A percentile compares a stretch with the other conserved stretches of the same genome.
phyloP scores from a whole-genome alignment of 2,113 vertebrate genomes.

The Echinops telfairi region DNA sequence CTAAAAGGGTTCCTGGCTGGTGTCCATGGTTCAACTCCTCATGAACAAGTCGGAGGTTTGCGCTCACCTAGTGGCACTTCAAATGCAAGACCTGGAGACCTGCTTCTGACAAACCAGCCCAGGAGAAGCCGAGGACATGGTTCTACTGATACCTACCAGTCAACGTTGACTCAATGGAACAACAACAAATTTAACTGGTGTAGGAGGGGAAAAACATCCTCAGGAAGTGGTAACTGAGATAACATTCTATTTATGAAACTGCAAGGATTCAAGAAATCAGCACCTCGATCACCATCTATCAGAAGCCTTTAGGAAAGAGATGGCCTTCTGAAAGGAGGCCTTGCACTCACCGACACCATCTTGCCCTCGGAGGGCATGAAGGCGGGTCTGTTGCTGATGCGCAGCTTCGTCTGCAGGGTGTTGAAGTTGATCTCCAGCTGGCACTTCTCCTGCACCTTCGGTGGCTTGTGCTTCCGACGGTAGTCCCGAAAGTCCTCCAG shows the following conservation, averaged over 20 bases:
- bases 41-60: not conserved
- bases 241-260: not conserved
- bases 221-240: not conserved
- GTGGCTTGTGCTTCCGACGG: slow-evolving; percentile 97
- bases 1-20: too few species aligned
- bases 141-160: not conserved
- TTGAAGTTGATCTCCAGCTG: slow-evolving; percentile 99
- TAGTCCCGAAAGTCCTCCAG: slow-evolving; percentile 99
- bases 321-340: not conserved
- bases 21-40: rapidly evolving
- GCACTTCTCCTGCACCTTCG: slow-evolving; percentile 99
- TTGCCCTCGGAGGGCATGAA: slow-evolving; percentile 99
- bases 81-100: not conserved
- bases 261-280: not conserved
- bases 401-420: slow-evolving; percentile 97
- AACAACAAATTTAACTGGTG: too few species aligned
- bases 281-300: not conserved
- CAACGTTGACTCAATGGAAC: not conserved
- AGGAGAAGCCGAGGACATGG: not conserved
- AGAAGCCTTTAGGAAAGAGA: not conserved
- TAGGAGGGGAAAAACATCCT: not conserved
- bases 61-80: not conserved
- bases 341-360: slow-evolving; percentile 96
- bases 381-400: slow-evolving; percentile 97
- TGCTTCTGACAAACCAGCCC: not conserved